phyloP scores from a whole-genome alignment of 2,888 invertebrate species.

The Laothoe populi region DNA sequence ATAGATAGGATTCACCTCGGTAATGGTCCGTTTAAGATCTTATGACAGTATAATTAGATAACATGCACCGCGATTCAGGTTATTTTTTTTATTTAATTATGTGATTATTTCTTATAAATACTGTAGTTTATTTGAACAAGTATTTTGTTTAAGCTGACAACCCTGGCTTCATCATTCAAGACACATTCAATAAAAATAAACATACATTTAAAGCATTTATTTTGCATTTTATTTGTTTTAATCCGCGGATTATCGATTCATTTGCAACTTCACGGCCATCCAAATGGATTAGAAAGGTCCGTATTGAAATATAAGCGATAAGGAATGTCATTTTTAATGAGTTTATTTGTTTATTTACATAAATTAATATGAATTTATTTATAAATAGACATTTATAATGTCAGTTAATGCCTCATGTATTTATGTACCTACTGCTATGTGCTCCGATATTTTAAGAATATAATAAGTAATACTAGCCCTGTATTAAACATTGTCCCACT shows the following conservation, averaged over 20 bases:
- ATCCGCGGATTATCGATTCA: slow-evolving; percentile 21
- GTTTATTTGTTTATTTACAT: slow-evolving; percentile 8
- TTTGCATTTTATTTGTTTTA: slow-evolving; percentile 22
- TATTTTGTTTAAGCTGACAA: not conserved
- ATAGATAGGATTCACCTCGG: too few species aligned
- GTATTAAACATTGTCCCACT: too few species aligned
- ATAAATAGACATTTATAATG: not conserved
- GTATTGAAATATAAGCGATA: slow-evolving; percentile 11
- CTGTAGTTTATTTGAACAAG: too few species aligned
- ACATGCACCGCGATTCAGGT: too few species aligned
- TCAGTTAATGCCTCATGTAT: not conserved
- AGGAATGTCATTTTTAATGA: slow-evolving; percentile 9
- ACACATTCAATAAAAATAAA: slow-evolving; percentile 17
- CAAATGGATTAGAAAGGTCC: slow-evolving; percentile 20
- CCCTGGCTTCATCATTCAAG: not conserved
- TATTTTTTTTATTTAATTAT: too few species aligned
- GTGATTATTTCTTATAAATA: too few species aligned
- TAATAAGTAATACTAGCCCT: too few species aligned
- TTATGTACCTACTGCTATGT: not conserved
- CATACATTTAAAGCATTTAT: slow-evolving; percentile 6
- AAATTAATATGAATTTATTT: slow-evolving; percentile 3
- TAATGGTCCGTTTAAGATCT: too few species aligned
- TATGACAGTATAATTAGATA: too few species aligned
- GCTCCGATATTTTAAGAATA: too few species aligned
- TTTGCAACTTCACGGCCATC: slow-evolving; percentile 18